Conservation (phyloP, 2,888 invertebrate genomes). For the Thera britannica region DNA sequence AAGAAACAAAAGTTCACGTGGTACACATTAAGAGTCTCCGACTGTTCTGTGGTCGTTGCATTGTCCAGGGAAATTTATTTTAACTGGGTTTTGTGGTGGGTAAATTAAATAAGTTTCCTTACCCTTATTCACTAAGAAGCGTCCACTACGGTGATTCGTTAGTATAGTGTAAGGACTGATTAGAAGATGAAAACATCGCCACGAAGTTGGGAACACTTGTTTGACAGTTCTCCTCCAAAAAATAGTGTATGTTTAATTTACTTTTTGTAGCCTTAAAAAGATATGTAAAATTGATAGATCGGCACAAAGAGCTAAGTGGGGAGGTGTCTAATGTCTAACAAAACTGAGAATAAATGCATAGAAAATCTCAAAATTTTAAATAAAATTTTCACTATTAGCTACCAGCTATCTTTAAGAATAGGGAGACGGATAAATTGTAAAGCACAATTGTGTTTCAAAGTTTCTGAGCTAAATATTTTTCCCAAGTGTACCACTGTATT, state of each 20-base stretch:
- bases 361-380: too few relatives aligned
- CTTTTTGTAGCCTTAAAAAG: too few relatives aligned
- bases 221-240: too few relatives aligned
- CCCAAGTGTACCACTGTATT: constrained; percentile 1
- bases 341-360: too few relatives aligned
- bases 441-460: constrained; percentile 5
- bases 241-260: too few relatives aligned
- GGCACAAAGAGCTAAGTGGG: too few relatives aligned
- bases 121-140: constrained; percentile 7
- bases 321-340: too few relatives aligned
- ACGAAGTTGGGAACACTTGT: too few relatives aligned
- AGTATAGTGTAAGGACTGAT: too few relatives aligned
- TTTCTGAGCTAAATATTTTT: constrained; percentile 8
- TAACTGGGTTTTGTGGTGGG: constrained; percentile 16
- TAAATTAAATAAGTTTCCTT: constrained; percentile 23
- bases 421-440: constrained; percentile 13
- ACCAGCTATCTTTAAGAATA: constrained; percentile 3
- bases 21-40: constrained; percentile 2
- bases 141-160: not conserved
- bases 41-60: constrained; percentile 10
- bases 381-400: too few relatives aligned
- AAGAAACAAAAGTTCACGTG: not conserved
- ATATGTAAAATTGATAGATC: too few relatives aligned
- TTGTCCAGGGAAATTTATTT: constrained; percentile 25
- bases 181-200: too few relatives aligned